phyloP scores from a whole-genome alignment of 2,113 vertebrate genomes.

The Isichthys henryi region DNA sequence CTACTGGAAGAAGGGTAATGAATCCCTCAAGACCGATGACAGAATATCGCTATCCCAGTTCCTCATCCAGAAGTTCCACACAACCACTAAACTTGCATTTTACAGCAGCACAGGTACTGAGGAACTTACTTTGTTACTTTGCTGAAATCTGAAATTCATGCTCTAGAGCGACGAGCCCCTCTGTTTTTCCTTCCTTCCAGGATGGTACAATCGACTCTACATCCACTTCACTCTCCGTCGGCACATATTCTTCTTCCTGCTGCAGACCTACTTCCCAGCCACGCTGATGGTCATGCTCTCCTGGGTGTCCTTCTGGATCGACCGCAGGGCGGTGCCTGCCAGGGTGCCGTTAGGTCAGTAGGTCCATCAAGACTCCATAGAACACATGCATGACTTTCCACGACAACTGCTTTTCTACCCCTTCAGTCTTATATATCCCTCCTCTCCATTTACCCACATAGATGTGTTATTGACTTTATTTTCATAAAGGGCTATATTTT shows the following conservation, averaged over 20 bases:
- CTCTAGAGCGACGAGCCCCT: background rate
- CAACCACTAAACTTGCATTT: conserved; percentile 91
- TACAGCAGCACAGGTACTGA: conserved; percentile 91
- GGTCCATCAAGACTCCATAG: background rate
- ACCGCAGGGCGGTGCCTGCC: conserved; percentile 80
- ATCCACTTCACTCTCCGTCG: conserved; percentile 84
- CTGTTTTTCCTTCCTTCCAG: conserved; percentile 46
- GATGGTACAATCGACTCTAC: conserved; percentile 88
- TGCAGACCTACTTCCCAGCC: conserved; percentile 85
- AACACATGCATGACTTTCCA: background rate
- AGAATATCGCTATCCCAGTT: conserved; percentile 94
- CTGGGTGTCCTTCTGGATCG: conserved; percentile 91
- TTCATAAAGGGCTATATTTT: background rate
- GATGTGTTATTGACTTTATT: background rate
- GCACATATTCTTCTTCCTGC: conserved; percentile 88
- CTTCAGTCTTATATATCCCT: background rate
- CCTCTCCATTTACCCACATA: background rate
- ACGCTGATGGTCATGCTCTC: conserved; percentile 91
- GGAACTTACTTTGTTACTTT: background rate
- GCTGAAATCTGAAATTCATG: background rate
- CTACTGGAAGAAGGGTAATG: conserved; percentile 97
- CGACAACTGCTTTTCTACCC: background rate
- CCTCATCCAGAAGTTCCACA: conserved; percentile 97
- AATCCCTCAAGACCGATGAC: conserved; percentile 93
- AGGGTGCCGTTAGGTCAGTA: conserved; percentile 76